phyloP scores from a whole-genome alignment of 2,888 invertebrate genomes.

The Epinotia nisella region DNA sequence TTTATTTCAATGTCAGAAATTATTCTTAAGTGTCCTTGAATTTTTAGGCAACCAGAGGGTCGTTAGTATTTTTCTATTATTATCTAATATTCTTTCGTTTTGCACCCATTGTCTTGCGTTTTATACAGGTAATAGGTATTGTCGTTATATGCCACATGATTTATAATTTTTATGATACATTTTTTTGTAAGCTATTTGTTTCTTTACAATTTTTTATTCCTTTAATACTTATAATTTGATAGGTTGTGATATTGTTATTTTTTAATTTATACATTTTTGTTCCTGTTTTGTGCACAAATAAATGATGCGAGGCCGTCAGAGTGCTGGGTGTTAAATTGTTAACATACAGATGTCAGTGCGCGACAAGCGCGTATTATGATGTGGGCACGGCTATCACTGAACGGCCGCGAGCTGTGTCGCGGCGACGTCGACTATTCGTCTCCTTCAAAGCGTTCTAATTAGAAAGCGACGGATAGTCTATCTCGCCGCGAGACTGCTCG shows the following conservation, averaged over 20 bases:
- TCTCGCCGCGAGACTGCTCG: too few relatives aligned
- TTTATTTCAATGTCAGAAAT: too few relatives aligned
- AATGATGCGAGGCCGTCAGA: slow-evolving; percentile 4
- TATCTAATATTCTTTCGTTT: too few relatives aligned
- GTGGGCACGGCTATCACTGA: not conserved
- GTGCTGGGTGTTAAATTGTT: slow-evolving; percentile 7
- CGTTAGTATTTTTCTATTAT: too few relatives aligned
- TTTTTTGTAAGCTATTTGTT: not conserved
- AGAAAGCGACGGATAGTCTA: too few relatives aligned
- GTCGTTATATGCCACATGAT: not conserved
- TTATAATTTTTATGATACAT: not conserved
- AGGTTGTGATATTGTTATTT: slow-evolving; percentile 42
- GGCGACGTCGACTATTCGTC: too few relatives aligned
- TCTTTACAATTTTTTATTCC: not conserved
- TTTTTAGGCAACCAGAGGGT: too few relatives aligned
- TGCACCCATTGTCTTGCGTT: not conserved
- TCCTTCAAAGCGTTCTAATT: too few relatives aligned
- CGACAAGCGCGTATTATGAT: not conserved
- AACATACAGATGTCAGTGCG: not conserved
- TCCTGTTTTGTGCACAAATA: slow-evolving; percentile 36
- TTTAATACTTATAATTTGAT: slow-evolving; percentile 8
- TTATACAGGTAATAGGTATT: not conserved
- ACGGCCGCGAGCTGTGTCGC: too few relatives aligned
- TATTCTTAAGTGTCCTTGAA: too few relatives aligned
- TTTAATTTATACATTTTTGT: slow-evolving; percentile 8